Conservation (phyloP, 2,797 vertebrate genomes). For the Pteropus rufus region DNA sequence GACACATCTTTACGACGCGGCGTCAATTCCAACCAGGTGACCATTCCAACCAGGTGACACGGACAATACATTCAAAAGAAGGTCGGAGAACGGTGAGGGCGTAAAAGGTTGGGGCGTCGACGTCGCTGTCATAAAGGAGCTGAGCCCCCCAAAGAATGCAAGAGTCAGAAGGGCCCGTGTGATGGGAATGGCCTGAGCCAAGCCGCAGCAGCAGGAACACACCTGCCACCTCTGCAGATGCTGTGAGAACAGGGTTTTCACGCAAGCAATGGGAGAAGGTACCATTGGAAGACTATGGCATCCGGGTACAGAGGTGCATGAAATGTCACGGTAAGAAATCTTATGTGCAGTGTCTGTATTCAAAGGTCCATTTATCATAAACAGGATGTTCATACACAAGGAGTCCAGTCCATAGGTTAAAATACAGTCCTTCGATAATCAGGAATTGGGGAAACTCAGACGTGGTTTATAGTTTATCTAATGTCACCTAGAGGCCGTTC, state of each 20-base stretch:
- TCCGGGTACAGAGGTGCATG: not conserved
- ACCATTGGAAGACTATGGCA: not conserved
- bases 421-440: not conserved
- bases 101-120: not conserved
- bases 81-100: accelerated
- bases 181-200: not conserved
- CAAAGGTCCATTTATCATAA: not conserved
- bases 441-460: not conserved
- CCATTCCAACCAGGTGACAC: not conserved
- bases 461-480: not conserved
- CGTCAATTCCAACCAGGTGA: not conserved
- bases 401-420: not conserved
- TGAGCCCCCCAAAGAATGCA: not conserved
- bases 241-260: accelerated
- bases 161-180: not conserved
- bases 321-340: not conserved
- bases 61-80: not conserved
- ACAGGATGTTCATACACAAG: not conserved
- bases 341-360: not conserved
- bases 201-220: not conserved
- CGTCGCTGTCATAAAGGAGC: not conserved
- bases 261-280: not conserved
- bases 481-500: not conserved
- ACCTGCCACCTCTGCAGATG: no score
- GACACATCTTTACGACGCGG: no score